phyloP scores from a whole-genome alignment of 2,113 vertebrate species.

The Motacilla alba region DNA sequence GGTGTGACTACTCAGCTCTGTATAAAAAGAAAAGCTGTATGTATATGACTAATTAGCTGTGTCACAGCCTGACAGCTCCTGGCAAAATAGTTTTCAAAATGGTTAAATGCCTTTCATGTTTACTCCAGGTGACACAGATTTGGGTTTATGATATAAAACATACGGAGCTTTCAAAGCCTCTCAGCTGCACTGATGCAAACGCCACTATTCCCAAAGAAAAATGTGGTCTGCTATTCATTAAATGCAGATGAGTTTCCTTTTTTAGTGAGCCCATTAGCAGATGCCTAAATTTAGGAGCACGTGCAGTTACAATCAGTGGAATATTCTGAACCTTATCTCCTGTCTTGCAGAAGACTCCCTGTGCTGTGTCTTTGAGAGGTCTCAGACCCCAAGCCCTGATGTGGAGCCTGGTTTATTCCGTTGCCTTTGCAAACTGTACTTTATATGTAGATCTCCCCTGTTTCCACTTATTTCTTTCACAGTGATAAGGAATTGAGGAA shows the following conservation, averaged over 20 bases:
- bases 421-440: not conserved
- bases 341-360: not conserved
- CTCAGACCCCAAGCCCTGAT: not conserved
- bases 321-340: not conserved
- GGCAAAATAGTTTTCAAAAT: not conserved
- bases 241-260: conserved; percentile 23
- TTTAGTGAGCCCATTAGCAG: conserved; percentile 7
- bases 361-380: not conserved
- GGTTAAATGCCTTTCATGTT: not conserved
- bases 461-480: not conserved
- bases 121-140: not conserved
- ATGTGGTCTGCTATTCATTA: conserved; percentile 6
- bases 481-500: not conserved
- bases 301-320: not conserved
- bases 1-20: not conserved
- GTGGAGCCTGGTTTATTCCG: not conserved
- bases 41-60: not conserved
- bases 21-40: not conserved
- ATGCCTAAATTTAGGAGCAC: conserved; percentile 35
- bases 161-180: not conserved
- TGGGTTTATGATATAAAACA: not conserved
- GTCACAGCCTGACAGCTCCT: not conserved
- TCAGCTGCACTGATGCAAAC: not conserved
- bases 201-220: not conserved
- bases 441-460: not conserved